Base-by-base conservation (phyloP, 2,797 vertebrate species). In the Pachyuromys duprasi region DNA sequence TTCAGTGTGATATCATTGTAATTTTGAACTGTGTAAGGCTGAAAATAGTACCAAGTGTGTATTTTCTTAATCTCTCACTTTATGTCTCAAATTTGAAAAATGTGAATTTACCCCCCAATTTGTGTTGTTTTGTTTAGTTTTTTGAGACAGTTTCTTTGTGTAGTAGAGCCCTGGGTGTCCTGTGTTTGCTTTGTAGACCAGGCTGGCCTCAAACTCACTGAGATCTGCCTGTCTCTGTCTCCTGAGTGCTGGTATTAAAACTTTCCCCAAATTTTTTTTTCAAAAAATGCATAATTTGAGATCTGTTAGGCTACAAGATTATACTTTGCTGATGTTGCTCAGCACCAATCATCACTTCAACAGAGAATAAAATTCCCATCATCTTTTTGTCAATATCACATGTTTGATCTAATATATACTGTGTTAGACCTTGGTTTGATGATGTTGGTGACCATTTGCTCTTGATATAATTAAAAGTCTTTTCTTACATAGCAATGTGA, bases 21-120 rank as follows among this genome's bases (percentile, higher is more conserved):
- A 80, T 76, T 94, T 96, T 93, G 84, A 87, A 93, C 95, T 91
- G 83, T 78, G 28, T 91, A 80, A 93, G 36, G 8, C 70, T 89
- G 70, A 96, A 94, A 95, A 91, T 86, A 95, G 49, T 94, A 33
- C 49, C 55, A 49, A 96, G 15, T 96, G 45, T 95, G 86, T 88
- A 86, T 88, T 55, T 70, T 80, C 82, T 96, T 86, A 78, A 96
- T 69, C 79, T 96, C n/a, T 65, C 57, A 92, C n/a, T 95, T 84
- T 86, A 90, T 93, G 72, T 91, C 55, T 91, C 75, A 93, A 93
- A 92, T 93, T 94, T 94, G 69, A 97, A 96, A 89, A 91, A 92
- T 76, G 62, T 83, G 45, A 89, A 96, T 75, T 28, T 82, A 79
- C 1, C 69, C 63, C 5, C 0, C 96, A 94, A 89, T 79, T 84